phyloP scores from a whole-genome alignment of 2,888 invertebrate genomes.

The Orthosia cruda region DNA sequence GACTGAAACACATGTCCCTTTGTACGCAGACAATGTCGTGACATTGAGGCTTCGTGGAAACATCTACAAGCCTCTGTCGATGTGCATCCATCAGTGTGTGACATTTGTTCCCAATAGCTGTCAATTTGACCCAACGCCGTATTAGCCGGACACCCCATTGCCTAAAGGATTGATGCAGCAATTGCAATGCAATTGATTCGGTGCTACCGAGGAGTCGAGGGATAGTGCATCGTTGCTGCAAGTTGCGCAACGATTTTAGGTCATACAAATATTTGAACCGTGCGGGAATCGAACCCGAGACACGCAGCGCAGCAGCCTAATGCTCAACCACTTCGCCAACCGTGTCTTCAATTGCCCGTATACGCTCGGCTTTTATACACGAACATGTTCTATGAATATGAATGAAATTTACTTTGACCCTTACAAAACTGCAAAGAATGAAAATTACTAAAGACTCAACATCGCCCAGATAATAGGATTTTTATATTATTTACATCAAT shows the following conservation, averaged over 20 bases:
- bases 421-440: background rate
- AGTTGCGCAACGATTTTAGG: too few species aligned
- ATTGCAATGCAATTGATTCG: too few species aligned
- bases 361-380: background rate
- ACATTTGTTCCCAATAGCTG: conserved; percentile 17
- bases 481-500: conserved; percentile 11
- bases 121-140: background rate
- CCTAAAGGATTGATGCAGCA: too few species aligned
- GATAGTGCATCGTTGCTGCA: too few species aligned
- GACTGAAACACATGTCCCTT: conserved; percentile 26
- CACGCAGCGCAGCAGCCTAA: too few species aligned
- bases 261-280: too few species aligned
- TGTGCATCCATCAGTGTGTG: conserved; percentile 3
- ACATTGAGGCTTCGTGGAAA: conserved; percentile 27
- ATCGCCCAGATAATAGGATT: background rate
- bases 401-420: background rate
- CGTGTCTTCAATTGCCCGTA: background rate
- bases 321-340: background rate
- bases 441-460: background rate
- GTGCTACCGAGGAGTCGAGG: background rate
- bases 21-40: conserved; percentile 32
- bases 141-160: too few species aligned
- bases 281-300: too few species aligned
- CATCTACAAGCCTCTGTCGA: background rate
- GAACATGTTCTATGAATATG: background rate